Percentiles rank a stretch among this genome's conserved stretches.
Evolutionary conservation across 2,797 vertebrate genomes (phyloP).

Genomic region (Simalia tracyae): DNA sequence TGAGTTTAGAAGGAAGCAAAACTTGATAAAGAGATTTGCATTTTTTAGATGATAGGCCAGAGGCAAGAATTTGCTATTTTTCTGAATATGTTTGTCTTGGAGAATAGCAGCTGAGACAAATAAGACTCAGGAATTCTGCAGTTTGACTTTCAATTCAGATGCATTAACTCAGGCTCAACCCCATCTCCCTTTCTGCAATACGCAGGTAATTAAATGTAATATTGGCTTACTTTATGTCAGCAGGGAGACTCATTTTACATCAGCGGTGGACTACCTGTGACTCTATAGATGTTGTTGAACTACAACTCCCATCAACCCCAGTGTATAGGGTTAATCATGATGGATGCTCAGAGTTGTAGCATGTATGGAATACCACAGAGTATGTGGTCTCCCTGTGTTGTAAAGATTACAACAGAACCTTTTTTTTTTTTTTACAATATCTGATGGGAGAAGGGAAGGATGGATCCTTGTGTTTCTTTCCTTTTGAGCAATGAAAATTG

Average conservation of each 20-base stretch:
- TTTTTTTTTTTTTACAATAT: background rate
- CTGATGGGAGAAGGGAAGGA: background rate
- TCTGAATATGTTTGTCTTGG: background rate
- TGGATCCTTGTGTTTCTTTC: background rate
- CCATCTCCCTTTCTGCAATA: background rate
- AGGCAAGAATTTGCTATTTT: background rate
- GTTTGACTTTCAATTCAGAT: background rate
- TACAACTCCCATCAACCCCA: background rate
- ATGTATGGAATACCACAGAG: background rate
- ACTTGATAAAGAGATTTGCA: background rate
- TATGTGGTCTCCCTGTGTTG: background rate
- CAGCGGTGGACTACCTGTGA: too few relatives aligned
- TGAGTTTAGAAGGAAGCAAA: background rate
- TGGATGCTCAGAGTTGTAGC: background rate
- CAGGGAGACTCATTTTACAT: background rate
- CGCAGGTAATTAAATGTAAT: background rate
- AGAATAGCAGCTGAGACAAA: background rate
- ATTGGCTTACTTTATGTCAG: background rate
- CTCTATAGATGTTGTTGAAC: background rate
- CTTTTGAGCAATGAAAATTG: background rate
- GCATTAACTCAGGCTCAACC: background rate
- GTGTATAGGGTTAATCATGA: background rate
- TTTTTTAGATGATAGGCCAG: background rate
- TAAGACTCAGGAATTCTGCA: background rate
- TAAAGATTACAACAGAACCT: background rate